Evolutionary conservation across 1,140 invertebrate genomes (phyloP), one percentile per base, ranked within the genome.

Genomic region (Dreissena polymorpha): DNA sequence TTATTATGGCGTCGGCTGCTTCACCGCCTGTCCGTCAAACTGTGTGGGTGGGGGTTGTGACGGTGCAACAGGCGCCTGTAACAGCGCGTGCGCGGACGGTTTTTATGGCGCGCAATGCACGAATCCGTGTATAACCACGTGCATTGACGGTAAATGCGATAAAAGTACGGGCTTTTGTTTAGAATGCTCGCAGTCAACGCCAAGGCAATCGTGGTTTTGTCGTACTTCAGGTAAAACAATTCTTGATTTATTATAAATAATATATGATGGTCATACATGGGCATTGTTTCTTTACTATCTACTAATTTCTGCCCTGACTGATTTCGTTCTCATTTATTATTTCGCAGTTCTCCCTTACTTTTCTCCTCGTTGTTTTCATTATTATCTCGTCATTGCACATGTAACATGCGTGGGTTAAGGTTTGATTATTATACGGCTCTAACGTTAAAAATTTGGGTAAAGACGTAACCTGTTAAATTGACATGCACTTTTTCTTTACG

Each of bases 81-180:
- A 27, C 18, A 55, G 39, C 27, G 12, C 2, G 18, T 82, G 79
- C 39, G 16, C 25, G 29, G 10, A 60, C n/a, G 71, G 64, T 39
- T 74, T 29, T 74, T 82, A 51, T 25, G 71, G 71, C 7, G 70
- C 60, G 18, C n/a, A 39, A 23, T 82, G 79, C 60, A 16, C 68
- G 12, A 25, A 18, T 8, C 23, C 50, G 39, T 82, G 79, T 29
- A 23, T 5, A 0, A 72, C 70, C 18, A 82, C 79, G 10, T 82
- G 79, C 57, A 74, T 82, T 23, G 79, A 82, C 68, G 18, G 21
- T 12, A 23, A 68, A 82, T 82, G 79, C 57, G 51, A 82, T 49
- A 73, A 53, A 49, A 14, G 2, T 18, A 27, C n/a, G 6, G 79
- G 79, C 8, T 60, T 73, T 55, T 82, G 79, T 39, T 21, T 57